phyloP scores from a whole-genome alignment of 2,797 vertebrate species.

The Distichodus sexfasciatus region DNA sequence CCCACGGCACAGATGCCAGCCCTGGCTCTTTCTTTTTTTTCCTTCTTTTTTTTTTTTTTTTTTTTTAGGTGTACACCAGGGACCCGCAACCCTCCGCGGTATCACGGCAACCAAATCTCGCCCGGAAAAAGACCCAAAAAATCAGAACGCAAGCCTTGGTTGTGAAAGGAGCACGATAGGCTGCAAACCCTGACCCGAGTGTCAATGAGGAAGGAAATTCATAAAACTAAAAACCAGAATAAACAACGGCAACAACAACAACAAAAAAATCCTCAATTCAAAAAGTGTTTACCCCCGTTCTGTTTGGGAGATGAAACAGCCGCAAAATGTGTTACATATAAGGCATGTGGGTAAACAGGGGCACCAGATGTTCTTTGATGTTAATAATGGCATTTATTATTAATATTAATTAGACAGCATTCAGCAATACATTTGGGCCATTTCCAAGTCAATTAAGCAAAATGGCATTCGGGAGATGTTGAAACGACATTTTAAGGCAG shows the following conservation, averaged over 20 bases:
- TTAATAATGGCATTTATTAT: constrained; percentile 99
- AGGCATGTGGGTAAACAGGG: constrained; percentile 99
- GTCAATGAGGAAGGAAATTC: constrained; percentile 66
- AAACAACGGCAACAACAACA: constrained; percentile 54
- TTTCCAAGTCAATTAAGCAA: constrained; percentile 99
- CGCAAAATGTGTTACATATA: constrained; percentile 99
- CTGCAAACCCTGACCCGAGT: constrained; percentile 80
- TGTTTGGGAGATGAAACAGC: constrained; percentile 97
- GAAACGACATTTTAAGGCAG: constrained; percentile 99
- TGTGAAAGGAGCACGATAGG: constrained; percentile 57
- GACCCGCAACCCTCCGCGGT: constrained; percentile 84
- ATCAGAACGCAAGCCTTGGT: constrained; percentile 46
- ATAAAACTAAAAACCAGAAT: constrained; percentile 54
- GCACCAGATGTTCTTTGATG: constrained; percentile 99
- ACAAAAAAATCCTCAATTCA: constrained; percentile 48
- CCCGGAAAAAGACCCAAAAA: constrained; percentile 81
- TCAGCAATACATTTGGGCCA: constrained; percentile 99
- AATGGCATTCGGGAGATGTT: constrained; percentile 99
- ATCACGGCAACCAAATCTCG: constrained; percentile 88
- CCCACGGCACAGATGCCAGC: constrained; percentile 86
- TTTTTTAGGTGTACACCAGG: constrained; percentile 80
- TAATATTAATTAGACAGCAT: constrained; percentile 99
- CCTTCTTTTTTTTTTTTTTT: constrained; percentile 67
- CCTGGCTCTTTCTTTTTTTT: constrained; percentile 66
- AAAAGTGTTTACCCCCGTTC: constrained; percentile 88